Base-by-base conservation (phyloP, 2,113 vertebrate species). In the Gymnorhina tibicen region DNA sequence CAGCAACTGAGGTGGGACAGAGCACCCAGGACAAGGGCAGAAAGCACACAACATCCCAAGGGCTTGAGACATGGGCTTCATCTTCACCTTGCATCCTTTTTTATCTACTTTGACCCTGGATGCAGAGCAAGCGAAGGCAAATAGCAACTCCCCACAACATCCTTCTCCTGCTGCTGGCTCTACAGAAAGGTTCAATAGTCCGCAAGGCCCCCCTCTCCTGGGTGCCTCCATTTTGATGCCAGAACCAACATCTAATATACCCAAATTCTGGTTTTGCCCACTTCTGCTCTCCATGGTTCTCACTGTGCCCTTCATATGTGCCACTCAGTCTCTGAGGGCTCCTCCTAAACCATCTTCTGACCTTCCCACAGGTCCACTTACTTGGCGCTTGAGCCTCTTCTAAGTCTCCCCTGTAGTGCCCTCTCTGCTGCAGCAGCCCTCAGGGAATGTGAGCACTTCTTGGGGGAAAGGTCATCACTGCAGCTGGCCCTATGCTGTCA, bases 241-340 rank as follows among this genome's bases (percentile, higher is more conserved):
- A 64, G 75, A 85, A 85, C 2, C 0, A 0, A 44, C 22, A 86
- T 5, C 32, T 53, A 28, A 55, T 6, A 6, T 28, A 17, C 26
- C 7, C 28, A 79, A 16, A 76, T 53, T 76, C 70, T 76, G 28
- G 1, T 73, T 87, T 63, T 78, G 7, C n/a, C 20, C n/a, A 81
- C 11, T 53, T 63, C 56, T 91, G 46, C 44, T 49, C 44, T 56
- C 53, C 3, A 1, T 30, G 9, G 19, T 60, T 94, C 32, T 74
- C 59, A 39, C 20, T 67, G 14, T 44, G 24, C 10, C 10, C 11
- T 68, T 86, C 53, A 67, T 3, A 32, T 21, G 16, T 49, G 37
- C 13, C 41, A 37, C 44, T 56, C 21, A 19, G 9, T 75, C 39
- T 87, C 44, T 75, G 30, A 78, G 28, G 47, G n/a, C 5, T 46